Evolutionary conservation across 1,140 invertebrate genomes (phyloP), one percentile per base, ranked within the genome.

Genomic region (Doryteuthis pealeii): DNA sequence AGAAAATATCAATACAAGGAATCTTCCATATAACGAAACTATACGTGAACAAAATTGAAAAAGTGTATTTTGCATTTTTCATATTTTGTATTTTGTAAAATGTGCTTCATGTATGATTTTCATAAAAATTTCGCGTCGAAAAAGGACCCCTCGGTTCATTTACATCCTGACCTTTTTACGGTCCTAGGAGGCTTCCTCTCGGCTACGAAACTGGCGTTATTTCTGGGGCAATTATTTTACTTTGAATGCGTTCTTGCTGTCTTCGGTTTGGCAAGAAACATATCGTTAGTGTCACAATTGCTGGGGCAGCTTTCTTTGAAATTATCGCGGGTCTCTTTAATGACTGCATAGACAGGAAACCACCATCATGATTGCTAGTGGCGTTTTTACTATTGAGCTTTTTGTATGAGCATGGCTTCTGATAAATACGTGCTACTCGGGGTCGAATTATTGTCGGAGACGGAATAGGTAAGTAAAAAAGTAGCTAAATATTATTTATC

Each of bases 161-260:
- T 86, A 84, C 73, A 72, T 84, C 66, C 76, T 86, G 71, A 87
- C 86, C 26, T 83, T 85, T 78, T 85, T 88, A 81, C 86, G 6
- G 84, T 84, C 2, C 79, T 92, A 15, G 91, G 92, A 28, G 91
- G 92, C 10, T 92, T 92, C 79, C 86, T 5, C 92, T 92, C 80
- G 91, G 91, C 31, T 92, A 92, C 84, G 92, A 92, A 77, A 92
- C 92, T 0, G 91, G 91, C 4, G 91, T 92, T 30, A 90, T 92
- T 15, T 91, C 91, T 1, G 90, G 91, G 4, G 91, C 92, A n/a
- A 91, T 92, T 90, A 85, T 92, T 30, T 86, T 91, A 30, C 71
- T 87, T 62, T 67, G 65, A 81, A 84, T 70, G 75, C 89, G 30
- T 91, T 91, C 76, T 72, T 86, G n/a, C 80, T 91, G 68, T 86